These are phyloP conservation scores for Eidolon dupreanum DNA, from an alignment of 2,797 vertebrate genomes.

Conservation along the genomic window DNA sequence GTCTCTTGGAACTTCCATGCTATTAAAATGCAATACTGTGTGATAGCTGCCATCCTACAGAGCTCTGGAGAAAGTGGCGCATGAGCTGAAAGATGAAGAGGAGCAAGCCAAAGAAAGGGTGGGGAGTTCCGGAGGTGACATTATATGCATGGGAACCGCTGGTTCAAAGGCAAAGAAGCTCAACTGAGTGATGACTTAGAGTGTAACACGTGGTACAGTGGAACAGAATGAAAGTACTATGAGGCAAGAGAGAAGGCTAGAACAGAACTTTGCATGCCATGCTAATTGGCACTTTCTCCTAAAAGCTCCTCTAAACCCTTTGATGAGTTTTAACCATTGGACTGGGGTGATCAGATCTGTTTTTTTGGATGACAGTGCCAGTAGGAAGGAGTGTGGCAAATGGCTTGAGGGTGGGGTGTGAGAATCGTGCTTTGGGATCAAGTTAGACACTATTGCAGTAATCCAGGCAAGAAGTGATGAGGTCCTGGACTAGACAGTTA, in stretches of 20 bases:
- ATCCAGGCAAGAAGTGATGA: neutral
- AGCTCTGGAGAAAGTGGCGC: neutral
- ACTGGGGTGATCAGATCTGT: neutral
- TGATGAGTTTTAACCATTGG: neutral
- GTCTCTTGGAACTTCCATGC: neutral
- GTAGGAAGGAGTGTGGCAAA: neutral
- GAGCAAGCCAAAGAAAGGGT: neutral
- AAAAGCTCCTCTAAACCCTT: neutral
- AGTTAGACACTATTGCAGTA: conserved; percentile 10
- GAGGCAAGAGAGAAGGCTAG: neutral
- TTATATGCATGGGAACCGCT: neutral
- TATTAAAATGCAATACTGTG: neutral
- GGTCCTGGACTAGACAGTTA: conserved; percentile 5
- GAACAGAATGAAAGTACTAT: neutral
- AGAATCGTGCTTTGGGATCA: neutral
- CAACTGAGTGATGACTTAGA: neutral
- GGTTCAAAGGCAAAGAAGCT: neutral
- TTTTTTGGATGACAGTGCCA: neutral
- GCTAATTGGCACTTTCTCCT: neutral
- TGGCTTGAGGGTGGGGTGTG: neutral
- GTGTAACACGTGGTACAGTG: accelerated
- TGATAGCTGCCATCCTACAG: neutral
- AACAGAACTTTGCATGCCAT: neutral
- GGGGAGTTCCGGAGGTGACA: neutral
- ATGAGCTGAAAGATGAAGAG: neutral